These are phyloP conservation scores for Rousettus leschenaultii DNA, from an alignment of 2,113 vertebrate species.

Conservation along the genomic window DNA sequence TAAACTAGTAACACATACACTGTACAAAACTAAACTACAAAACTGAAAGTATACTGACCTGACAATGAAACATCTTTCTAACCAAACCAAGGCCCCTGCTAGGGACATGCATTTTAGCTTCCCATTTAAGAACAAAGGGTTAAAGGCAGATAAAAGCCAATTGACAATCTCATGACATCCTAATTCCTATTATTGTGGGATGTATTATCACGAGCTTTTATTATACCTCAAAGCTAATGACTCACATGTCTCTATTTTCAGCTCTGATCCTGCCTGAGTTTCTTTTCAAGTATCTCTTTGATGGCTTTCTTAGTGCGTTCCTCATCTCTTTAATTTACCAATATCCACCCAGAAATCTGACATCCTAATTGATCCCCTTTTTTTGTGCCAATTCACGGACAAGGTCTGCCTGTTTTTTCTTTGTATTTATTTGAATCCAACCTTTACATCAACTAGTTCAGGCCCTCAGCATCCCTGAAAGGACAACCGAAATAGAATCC, in stretches of 20 bases:
- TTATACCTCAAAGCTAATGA: not conserved
- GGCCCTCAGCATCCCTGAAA: not conserved
- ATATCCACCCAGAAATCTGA: not conserved
- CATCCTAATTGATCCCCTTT: not conserved
- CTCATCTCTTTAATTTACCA: slow-evolving; percentile 26
- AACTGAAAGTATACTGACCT: slow-evolving; percentile 13
- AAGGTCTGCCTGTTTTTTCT: not conserved
- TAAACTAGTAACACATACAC: not conserved
- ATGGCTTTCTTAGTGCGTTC: not conserved
- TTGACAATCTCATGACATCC: not conserved
- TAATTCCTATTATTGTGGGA: not conserved
- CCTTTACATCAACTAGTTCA: not conserved
- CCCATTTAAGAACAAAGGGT: not conserved
- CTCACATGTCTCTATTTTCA: slow-evolving; percentile 23
- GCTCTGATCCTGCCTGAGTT: not conserved
- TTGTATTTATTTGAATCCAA: slow-evolving; percentile 1
- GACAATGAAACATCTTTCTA: not conserved
- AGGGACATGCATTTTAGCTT: slow-evolving; percentile 12
- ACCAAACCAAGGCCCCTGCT: not conserved
- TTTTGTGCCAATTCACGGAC: not conserved
- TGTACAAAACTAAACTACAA: slow-evolving; percentile 8
- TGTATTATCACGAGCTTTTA: slow-evolving; percentile 6
- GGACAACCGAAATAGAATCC: not conserved
- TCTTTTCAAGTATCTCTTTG: not conserved
- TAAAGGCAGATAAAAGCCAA: not conserved